Conservation (phyloP, 2,888 invertebrate genomes). For the Drosophila mercatorum region DNA sequence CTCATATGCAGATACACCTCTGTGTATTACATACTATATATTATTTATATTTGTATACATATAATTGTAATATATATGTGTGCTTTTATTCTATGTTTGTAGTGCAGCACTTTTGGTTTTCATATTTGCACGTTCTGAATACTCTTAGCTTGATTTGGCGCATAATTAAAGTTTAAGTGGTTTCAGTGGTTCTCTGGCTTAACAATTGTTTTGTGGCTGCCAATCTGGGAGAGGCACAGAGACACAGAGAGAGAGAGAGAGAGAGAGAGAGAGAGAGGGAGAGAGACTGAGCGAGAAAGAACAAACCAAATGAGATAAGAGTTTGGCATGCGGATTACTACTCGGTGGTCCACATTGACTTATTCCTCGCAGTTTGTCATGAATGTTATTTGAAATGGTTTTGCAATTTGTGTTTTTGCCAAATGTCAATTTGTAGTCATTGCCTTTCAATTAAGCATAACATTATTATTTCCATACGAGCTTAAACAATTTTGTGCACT, state of each 20-base stretch:
- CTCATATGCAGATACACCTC: neutral
- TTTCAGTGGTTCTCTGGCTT: conserved; percentile 40
- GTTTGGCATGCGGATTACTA: conserved; percentile 29
- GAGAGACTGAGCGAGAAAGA: neutral
- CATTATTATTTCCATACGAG: conserved; percentile 24
- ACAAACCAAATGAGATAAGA: conserved; percentile 20
- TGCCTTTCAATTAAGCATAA: conserved; percentile 31
- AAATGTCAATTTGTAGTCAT: conserved; percentile 16
- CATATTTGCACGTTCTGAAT: conserved; percentile 66
- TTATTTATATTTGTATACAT: too few species aligned
- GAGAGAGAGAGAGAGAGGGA: neutral
- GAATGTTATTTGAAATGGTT: conserved; percentile 24
- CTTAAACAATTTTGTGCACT: conserved; percentile 13
- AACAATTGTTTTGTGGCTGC: conserved; percentile 52
- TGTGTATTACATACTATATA: neutral
- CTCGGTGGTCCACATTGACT: conserved; percentile 18
- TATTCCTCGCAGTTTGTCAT: conserved; percentile 23
- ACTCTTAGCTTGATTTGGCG: conserved; percentile 45
- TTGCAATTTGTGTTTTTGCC: conserved; percentile 17
- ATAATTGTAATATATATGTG: too few species aligned
- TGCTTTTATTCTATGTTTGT: conserved; percentile 2
- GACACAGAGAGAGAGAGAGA: neutral
- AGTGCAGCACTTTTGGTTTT: conserved; percentile 63
- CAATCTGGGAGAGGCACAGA: neutral
- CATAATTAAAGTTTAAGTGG: conserved; percentile 67